Base-by-base conservation (phyloP, 1,140 invertebrate genomes). In the silkworm (Bombyx mori) region DNA sequence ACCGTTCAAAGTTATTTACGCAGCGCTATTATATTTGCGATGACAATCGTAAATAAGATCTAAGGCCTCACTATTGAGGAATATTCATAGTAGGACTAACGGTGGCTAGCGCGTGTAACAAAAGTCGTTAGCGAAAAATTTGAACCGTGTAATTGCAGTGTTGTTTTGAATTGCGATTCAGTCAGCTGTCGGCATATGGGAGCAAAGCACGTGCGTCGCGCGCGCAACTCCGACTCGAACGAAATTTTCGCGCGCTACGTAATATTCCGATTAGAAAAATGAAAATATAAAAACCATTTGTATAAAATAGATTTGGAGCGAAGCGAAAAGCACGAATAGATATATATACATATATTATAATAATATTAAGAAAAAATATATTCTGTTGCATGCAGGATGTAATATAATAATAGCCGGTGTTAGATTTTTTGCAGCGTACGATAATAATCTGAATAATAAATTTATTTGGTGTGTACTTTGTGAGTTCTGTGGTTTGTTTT, bases 101-200 rank as follows among this genome's bases (percentile, higher is more conserved):
- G 53, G 53, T 18, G 1, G 61, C 59, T 52, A 44, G 54, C 56
- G 22, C 44, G 53, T 53, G 44, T 51, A 61, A 63, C 56, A 63
- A 68, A 69, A 58, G 57, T 68, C 57, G 70, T 74, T 74, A 71
- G 64, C 75, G 71, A 84, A 80, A 80, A 81, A 79, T 79, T 78
- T 67, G 67, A 68, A 64, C 66, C 68, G 58, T 70, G 76, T 82
- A 79, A 82, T 82, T 81, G 69, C 65, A 65, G 75, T 67, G 71
- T 72, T 78, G 75, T 82, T 79, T 69, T 69, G 72, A 68, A 72
- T 73, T 72, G 79, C 76, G 75, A 79, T 76, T 85, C 81, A 86
- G 82, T 86, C 77, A 86, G 79, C 81, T 84, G 81, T 77, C 73
- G 79, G 75, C 81, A 76, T 65, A 82, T 75, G 78, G 66, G 68